A percentile compares a stretch with the other conserved stretches of the same genome.
phyloP scores from a whole-genome alignment of 2,113 vertebrate species.

The Rhinichthys klamathensis region DNA sequence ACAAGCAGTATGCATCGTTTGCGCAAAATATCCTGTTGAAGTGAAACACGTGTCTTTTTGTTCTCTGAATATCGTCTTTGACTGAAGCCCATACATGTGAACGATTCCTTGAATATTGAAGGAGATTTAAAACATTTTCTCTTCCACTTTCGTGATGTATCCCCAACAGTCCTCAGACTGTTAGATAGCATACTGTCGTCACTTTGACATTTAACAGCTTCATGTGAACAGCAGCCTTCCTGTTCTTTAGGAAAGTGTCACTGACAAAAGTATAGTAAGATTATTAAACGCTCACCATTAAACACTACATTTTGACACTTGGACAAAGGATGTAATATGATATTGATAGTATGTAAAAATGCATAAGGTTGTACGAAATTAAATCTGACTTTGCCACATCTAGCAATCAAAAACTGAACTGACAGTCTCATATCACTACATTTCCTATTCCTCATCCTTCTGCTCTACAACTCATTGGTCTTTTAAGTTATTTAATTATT shows the following conservation, averaged over 20 bases:
- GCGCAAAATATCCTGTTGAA: constrained; percentile 63
- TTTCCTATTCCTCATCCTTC: not conserved
- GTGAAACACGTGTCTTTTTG: constrained; percentile 54
- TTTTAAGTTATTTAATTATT: constrained; percentile 19
- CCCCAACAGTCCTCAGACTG: constrained; percentile 7
- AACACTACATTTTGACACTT: not conserved
- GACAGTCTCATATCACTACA: not conserved
- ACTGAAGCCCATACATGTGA: constrained; percentile 40
- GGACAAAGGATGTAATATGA: constrained; percentile 1
- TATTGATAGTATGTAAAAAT: not conserved
- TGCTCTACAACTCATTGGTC: not conserved
- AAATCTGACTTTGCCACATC: not conserved
- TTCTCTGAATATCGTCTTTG: constrained; percentile 45
- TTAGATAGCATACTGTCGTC: constrained; percentile 12
- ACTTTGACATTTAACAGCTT: constrained; percentile 19
- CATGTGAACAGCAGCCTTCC: constrained; percentile 7
- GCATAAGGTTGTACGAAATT: not conserved
- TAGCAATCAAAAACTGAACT: not conserved
- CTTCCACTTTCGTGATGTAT: not conserved
- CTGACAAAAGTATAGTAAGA: not conserved
- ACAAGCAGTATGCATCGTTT: constrained; percentile 47
- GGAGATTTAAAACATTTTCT: not conserved
- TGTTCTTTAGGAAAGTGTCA: constrained; percentile 10
- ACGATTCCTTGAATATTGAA: constrained; percentile 19
- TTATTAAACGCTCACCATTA: not conserved